phyloP scores from a whole-genome alignment of 2,797 vertebrate species.

The Adelosebastes latens region DNA sequence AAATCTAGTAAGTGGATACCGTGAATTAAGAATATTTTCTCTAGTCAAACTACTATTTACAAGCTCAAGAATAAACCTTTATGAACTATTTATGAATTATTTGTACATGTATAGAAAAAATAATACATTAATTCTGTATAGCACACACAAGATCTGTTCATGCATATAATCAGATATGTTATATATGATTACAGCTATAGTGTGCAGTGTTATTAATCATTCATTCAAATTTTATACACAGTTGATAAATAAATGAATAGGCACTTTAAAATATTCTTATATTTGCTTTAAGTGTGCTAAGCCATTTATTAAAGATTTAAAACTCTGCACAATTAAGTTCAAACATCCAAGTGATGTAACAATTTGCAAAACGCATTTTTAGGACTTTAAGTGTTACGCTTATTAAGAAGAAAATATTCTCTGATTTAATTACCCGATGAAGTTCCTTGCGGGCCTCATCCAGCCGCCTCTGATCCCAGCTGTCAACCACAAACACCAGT shows the following conservation, averaged over 20 bases:
- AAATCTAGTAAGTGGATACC: background rate
- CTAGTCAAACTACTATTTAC: no score
- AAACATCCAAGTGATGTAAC: background rate
- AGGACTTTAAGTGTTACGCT: background rate
- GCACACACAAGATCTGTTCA: background rate
- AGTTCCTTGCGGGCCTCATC: constrained; percentile 87
- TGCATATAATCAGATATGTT: background rate
- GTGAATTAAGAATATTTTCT: background rate
- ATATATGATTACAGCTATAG: background rate
- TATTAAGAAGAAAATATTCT: background rate
- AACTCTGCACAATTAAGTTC: background rate
- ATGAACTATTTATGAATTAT: background rate
- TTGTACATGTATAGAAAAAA: background rate
- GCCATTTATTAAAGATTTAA: background rate
- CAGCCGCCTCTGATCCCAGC: constrained; percentile 81
- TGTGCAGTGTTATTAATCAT: background rate
- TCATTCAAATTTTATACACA: background rate
- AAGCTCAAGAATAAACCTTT: background rate
- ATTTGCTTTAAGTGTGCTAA: background rate
- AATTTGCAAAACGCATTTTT: background rate
- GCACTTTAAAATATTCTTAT: background rate
- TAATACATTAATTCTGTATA: background rate
- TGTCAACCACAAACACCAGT: constrained; percentile 90
- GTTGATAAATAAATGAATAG: background rate
- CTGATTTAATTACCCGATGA: constrained; percentile 69